These are phyloP conservation scores for Siderastrea radians DNA, from an alignment of 92 coral and sea anemone species.

Conservation along the genomic window DNA sequence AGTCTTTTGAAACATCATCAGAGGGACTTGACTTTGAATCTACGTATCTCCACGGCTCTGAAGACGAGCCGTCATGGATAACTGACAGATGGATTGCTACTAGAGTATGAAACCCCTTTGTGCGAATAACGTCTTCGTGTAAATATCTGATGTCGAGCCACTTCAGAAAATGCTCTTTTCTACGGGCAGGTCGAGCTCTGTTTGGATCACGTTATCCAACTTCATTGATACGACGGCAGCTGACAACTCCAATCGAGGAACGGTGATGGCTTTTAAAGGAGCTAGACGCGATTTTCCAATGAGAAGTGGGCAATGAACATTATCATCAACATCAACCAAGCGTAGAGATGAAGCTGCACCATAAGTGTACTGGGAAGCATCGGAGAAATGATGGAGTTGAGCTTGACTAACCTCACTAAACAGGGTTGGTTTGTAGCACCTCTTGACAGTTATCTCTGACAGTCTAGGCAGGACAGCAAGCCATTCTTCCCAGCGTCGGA, in stretches of 20 bases:
- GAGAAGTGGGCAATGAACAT: background rate
- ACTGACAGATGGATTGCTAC: no score
- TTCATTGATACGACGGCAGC: background rate
- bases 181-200: background rate
- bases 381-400: conserved; percentile 6
- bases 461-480: background rate
- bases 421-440: background rate
- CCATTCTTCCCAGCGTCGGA: background rate
- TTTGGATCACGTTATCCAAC: background rate
- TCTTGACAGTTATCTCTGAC: background rate
- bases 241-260: background rate
- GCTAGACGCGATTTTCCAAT: conserved; percentile 3
- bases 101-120: no score
- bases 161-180: background rate
- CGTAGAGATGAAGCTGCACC: background rate
- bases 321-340: background rate
- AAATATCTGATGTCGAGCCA: conserved; percentile 1
- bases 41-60: no score
- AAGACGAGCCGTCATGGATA: no score
- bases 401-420: background rate
- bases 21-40: no score
- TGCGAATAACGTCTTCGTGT: conserved; percentile 25
- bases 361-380: background rate
- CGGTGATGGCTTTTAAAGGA: background rate
- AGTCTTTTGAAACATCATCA: background rate